Evolutionary conservation across 2,888 invertebrate genomes (phyloP), one percentile per base, ranked within the genome.

Genomic region (Litoditis marina): DNA sequence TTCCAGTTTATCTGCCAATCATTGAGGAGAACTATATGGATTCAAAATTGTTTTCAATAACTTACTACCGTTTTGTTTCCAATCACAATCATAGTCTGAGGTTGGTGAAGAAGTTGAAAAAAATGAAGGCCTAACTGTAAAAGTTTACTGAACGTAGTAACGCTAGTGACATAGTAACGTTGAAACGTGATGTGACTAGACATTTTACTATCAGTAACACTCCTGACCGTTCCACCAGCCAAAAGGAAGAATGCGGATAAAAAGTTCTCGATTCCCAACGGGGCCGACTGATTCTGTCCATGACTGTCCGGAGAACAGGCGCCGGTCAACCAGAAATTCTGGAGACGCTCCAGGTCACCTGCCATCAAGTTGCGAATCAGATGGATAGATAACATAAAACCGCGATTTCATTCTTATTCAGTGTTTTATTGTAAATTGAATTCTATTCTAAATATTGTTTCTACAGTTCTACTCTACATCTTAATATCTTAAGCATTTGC

Each of bases 181-280:
- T n/a, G n/a, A n/a, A n/a, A n/a, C n/a, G n/a, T n/a, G n/a, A n/a
- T n/a, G n/a, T n/a, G n/a, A n/a, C n/a, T n/a, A n/a, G n/a, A n/a
- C n/a, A n/a, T n/a, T n/a, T n/a, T 19, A 27, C 11, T 25, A 8
- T 11, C 13, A 36, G 11, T 7, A 52, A n/a, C n/a, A n/a, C n/a
- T n/a, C 28, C 69, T 67, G 42, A 82, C 82, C 42, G 78, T 76
- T 66, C 96, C 96, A 64, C 91, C 91, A 88, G 93, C 92, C 60
- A 98, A 88, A 68, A 98, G 88, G 63, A 96, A 88, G 85, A 96
- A 98, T 54, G 96, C 96, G 67, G 93, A 93, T 83, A 95, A 89
- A 86, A 98, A 98, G 87, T 98, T 96, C 85, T 85, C 84, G 51
- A 87, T 84, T 46, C 86, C 86, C 42, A 87, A 78, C 13, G 86